Evolutionary conservation across 2,797 vertebrate species (phyloP).

Genomic region (Galaxias olidus): DNA sequence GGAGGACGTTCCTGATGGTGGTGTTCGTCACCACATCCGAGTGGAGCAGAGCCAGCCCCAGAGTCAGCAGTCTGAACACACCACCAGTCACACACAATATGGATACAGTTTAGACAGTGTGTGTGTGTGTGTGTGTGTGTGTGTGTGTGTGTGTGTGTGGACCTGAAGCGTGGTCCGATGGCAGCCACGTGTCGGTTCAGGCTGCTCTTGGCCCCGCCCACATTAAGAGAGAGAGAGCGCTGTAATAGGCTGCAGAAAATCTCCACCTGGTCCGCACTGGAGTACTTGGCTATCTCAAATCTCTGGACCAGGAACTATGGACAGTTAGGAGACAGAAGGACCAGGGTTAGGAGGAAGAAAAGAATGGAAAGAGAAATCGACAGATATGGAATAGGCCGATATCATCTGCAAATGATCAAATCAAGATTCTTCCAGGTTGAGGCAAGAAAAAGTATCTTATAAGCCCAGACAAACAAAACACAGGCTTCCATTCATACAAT

Average conservation of each 20-base stretch:
- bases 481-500: too few species aligned
- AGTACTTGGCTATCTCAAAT: slow-evolving; percentile 98
- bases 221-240: slow-evolving; percentile 89
- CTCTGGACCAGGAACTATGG: slow-evolving; percentile 91
- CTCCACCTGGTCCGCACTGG: slow-evolving; percentile 96
- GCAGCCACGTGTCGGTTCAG: slow-evolving; percentile 94
- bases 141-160: not conserved
- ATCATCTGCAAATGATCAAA: not conserved
- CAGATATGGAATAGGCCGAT: not conserved
- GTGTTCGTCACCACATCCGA: slow-evolving; percentile 95
- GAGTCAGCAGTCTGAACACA: slow-evolving; percentile 83
- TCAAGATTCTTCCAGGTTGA: not conserved
- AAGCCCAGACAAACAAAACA: too few species aligned
- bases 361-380: not conserved
- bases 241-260: slow-evolving; percentile 94
- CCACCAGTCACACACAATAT: not conserved
- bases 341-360: not conserved
- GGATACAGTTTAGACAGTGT: not conserved
- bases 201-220: slow-evolving; percentile 84
- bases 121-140: slow-evolving; percentile 2
- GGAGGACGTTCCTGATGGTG: slow-evolving; percentile 91
- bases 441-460: too few species aligned
- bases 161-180: slow-evolving; percentile 96
- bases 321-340: not conserved
- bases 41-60: slow-evolving; percentile 90